A percentile compares a stretch with the other conserved stretches of the same genome.
phyloP scores from a whole-genome alignment of 2,888 invertebrate species.

The Eupithecia subfuscata region DNA sequence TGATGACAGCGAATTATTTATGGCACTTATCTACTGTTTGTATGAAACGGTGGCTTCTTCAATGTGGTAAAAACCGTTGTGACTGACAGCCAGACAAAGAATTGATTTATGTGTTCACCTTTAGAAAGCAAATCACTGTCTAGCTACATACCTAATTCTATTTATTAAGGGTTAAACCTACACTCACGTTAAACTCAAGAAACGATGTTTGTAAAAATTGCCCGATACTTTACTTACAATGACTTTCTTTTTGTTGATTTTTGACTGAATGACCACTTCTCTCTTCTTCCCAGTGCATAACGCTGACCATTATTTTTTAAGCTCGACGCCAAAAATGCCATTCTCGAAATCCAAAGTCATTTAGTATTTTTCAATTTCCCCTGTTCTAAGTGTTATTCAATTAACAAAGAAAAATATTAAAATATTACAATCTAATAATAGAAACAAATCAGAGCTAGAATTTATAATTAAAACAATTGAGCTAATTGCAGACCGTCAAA shows the following conservation, averaged over 20 bases:
- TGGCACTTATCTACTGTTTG: constrained; percentile 3
- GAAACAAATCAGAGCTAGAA: too few species aligned
- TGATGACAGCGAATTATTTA: constrained; percentile 25
- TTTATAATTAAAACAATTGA: too few species aligned
- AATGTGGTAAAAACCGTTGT: constrained; percentile 5
- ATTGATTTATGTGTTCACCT: background rate
- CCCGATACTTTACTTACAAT: background rate
- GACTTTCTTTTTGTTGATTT: background rate
- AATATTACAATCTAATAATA: too few species aligned
- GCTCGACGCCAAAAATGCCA: too few species aligned
- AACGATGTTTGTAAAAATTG: background rate
- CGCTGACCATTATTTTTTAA: background rate
- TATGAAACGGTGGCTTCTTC: constrained; percentile 2
- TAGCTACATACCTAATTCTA: background rate
- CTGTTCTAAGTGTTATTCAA: too few species aligned
- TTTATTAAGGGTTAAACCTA: background rate
- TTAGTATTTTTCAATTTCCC: too few species aligned
- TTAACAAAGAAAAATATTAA: too few species aligned
- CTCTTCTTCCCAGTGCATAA: too few species aligned
- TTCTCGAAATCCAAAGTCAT: too few species aligned
- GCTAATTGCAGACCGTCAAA: too few species aligned
- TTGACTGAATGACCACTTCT: background rate
- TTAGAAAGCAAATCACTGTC: background rate
- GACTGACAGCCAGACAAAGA: background rate
- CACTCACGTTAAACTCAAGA: background rate